Evolutionary conservation across 2,797 vertebrate genomes (phyloP).

Genomic region (Microctenopoma lineatum): DNA sequence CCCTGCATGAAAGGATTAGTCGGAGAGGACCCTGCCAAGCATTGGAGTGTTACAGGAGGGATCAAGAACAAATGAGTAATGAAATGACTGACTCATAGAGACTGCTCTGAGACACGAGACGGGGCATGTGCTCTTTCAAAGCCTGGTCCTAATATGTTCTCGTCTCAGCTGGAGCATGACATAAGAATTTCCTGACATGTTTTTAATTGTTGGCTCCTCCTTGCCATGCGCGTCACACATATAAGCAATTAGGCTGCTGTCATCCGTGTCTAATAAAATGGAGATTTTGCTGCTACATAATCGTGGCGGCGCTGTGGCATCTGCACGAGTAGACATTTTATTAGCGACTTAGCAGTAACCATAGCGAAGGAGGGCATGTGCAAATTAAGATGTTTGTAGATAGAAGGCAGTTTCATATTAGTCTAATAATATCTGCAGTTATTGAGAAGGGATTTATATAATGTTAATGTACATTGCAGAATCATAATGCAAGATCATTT

Average conservation of each 20-base stretch:
- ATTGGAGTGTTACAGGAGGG: constrained; percentile 61
- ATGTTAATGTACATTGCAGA: constrained; percentile 1
- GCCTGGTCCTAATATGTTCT: constrained; percentile 32
- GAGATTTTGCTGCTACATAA: constrained; percentile 41
- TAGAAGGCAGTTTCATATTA: constrained; percentile 34
- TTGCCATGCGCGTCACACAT: constrained; percentile 52
- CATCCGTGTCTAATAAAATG: constrained; percentile 66
- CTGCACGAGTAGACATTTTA: constrained; percentile 38
- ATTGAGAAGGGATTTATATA: constrained; percentile 16
- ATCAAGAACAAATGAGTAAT: constrained; percentile 77
- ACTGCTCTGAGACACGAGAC: constrained; percentile 46
- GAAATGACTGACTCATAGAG: constrained; percentile 67
- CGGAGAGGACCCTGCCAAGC: constrained; percentile 62
- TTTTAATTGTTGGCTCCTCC: constrained; percentile 73
- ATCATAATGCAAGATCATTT: constrained; percentile 1
- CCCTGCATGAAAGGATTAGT: constrained; percentile 58
- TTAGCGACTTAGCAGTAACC: constrained; percentile 16
- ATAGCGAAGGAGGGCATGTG: constrained; percentile 9
- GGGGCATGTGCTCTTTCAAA: constrained; percentile 33
- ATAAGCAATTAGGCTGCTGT: constrained; percentile 68
- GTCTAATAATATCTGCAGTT: constrained; percentile 19
- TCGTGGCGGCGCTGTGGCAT: constrained; percentile 22
- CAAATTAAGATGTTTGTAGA: constrained; percentile 40
- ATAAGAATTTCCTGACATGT: constrained; percentile 59
- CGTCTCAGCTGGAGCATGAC: constrained; percentile 49